phyloP scores from a whole-genome alignment of 2,888 invertebrate species.

The Hesperia comma region DNA sequence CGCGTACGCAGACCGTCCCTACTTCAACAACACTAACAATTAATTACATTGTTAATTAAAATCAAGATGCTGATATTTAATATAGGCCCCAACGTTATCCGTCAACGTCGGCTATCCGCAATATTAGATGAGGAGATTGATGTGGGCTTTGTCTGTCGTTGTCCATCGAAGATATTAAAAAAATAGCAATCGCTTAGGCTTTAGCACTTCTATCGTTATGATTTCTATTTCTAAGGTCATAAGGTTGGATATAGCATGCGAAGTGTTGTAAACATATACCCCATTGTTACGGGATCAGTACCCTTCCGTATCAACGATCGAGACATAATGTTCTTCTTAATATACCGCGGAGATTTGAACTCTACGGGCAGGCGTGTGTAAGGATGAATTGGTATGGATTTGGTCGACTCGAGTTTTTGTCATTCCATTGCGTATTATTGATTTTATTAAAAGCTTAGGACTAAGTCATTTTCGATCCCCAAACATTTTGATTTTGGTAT shows the following conservation, averaged over 20 bases:
- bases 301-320: conserved; percentile 26
- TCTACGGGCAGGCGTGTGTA: not conserved
- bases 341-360: conserved; percentile 20
- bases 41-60: conserved; percentile 37
- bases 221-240: not conserved
- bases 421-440: conserved; percentile 7
- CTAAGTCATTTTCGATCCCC: not conserved
- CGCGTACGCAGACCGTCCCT: not conserved
- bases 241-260: conserved; percentile 2
- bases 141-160: conserved; percentile 31
- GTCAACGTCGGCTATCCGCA: conserved; percentile 24
- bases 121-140: conserved; percentile 33
- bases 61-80: conserved; percentile 29
- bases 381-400: conserved; percentile 19
- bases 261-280: conserved; percentile 12
- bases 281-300: conserved; percentile 32
- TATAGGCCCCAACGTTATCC: conserved; percentile 23
- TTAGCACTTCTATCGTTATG: not conserved
- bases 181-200: conserved; percentile 23
- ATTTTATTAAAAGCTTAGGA: conserved; percentile 2
- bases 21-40: conserved; percentile 15
- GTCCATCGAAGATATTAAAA: conserved; percentile 36
- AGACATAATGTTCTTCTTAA: conserved; percentile 28
- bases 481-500: too few species aligned
- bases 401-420: conserved; percentile 20